Evolutionary conservation across 2,888 invertebrate genomes (phyloP).

Genomic region (Ormyrus labotus): DNA sequence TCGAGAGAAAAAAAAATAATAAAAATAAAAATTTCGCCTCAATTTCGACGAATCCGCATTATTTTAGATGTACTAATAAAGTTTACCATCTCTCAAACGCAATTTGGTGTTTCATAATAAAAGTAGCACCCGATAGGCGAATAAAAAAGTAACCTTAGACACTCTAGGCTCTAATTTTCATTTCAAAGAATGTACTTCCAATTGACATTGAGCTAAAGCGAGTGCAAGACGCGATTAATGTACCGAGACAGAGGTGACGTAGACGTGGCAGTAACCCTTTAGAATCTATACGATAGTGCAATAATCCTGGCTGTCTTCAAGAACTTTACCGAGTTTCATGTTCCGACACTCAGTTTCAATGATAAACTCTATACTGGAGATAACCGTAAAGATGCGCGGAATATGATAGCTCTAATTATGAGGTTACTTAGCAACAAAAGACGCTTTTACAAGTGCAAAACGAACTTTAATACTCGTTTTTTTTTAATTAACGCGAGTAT

Average conservation of each 20-base stretch:
- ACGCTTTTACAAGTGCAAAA: slow-evolving; percentile 13
- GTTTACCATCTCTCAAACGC: too few species aligned
- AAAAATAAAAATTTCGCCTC: too few species aligned
- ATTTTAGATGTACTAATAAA: too few species aligned
- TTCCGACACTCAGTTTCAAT: slow-evolving; percentile 8
- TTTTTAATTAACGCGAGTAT: not conserved
- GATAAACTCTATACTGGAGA: slow-evolving; percentile 26
- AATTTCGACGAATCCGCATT: too few species aligned
- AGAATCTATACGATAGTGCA: not conserved
- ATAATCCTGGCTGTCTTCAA: not conserved
- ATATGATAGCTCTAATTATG: slow-evolving; percentile 35
- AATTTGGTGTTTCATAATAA: too few species aligned
- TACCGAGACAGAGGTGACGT: not conserved
- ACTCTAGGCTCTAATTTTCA: too few species aligned
- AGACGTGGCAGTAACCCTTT: slow-evolving; percentile 17
- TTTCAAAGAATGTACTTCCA: too few species aligned
- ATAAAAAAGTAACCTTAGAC: too few species aligned
- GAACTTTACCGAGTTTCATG: slow-evolving; percentile 29
- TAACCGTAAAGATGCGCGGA: slow-evolving; percentile 4
- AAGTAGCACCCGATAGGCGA: too few species aligned
- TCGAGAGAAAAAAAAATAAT: too few species aligned
- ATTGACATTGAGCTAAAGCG: too few species aligned
- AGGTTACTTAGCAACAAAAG: slow-evolving; percentile 1
- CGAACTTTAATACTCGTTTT: not conserved
- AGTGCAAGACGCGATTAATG: too few species aligned